Evolutionary conservation across 2,113 vertebrate species (phyloP).

Genomic region (Brienomyrus brachyistius): DNA sequence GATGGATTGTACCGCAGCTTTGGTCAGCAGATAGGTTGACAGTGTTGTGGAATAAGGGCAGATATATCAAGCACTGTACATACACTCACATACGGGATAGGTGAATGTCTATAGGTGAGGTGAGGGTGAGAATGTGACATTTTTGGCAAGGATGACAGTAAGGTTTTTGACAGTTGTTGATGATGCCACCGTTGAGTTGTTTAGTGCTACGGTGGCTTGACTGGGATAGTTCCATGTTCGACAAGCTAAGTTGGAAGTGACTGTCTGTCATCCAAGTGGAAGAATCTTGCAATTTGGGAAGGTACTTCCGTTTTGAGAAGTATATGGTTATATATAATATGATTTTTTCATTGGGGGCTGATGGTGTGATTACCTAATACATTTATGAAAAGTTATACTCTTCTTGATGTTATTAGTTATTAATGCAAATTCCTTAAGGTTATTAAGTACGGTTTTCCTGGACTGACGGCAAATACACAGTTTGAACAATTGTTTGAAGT

Average conservation of each 20-base stretch:
- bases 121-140: not conserved
- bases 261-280: not conserved
- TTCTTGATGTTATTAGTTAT: not conserved
- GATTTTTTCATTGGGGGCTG: not conserved
- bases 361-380: not conserved
- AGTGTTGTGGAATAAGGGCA: not conserved
- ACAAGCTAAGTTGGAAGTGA: not conserved
- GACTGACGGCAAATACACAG: not conserved
- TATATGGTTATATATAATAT: not conserved
- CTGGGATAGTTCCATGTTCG: not conserved
- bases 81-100: not conserved
- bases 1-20: not conserved
- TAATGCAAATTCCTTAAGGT: not conserved
- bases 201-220: not conserved
- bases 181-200: not conserved
- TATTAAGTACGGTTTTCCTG: not conserved
- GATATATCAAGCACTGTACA: not conserved
- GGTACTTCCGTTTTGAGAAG: not conserved
- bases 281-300: not conserved
- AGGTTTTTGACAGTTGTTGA: not conserved
- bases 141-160: not conserved
- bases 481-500: not conserved
- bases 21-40: not conserved
- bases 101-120: not conserved
- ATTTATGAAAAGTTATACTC: not conserved